These are phyloP conservation scores for Acanthis flammea DNA, from an alignment of 2,797 vertebrate genomes.

Conservation along the genomic window DNA sequence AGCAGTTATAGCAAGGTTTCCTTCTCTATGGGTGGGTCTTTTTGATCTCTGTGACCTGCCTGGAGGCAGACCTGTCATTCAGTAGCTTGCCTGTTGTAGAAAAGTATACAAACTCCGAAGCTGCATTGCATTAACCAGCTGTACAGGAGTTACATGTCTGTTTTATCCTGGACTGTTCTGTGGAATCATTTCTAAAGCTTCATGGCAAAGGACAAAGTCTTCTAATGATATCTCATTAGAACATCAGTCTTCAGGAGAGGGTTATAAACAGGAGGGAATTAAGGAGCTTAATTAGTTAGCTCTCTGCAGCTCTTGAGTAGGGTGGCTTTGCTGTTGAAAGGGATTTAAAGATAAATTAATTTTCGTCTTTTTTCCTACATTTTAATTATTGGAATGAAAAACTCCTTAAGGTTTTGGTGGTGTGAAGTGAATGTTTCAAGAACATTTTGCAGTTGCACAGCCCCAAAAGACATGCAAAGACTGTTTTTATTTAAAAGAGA, in stretches of 20 bases:
- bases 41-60: constrained; percentile 17
- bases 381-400: constrained; percentile 38
- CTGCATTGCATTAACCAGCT: not conserved
- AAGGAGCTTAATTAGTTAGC: constrained; percentile 19
- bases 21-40: not conserved
- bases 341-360: constrained; percentile 18
- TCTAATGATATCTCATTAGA: constrained; percentile 25
- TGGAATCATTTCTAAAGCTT: constrained; percentile 16
- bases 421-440: not conserved
- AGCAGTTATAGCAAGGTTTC: not conserved
- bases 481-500: not conserved
- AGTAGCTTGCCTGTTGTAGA: not conserved
- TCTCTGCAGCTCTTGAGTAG: not conserved
- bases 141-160: not conserved
- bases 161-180: not conserved
- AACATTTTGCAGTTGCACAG: not conserved
- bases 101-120: not conserved
- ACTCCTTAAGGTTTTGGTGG: not conserved
- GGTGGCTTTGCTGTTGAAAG: constrained; percentile 2
- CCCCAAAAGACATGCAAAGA: not conserved
- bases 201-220: not conserved
- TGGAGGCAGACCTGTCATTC: constrained; percentile 14
- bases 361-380: not conserved
- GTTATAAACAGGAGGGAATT: constrained; percentile 47
- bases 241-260: not conserved